Evolutionary conservation across 30 jellyfish, hydroid and myxozoan species (phyloP), one percentile per base, ranked within the genome.

Genomic region (Aurelia aurita): DNA sequence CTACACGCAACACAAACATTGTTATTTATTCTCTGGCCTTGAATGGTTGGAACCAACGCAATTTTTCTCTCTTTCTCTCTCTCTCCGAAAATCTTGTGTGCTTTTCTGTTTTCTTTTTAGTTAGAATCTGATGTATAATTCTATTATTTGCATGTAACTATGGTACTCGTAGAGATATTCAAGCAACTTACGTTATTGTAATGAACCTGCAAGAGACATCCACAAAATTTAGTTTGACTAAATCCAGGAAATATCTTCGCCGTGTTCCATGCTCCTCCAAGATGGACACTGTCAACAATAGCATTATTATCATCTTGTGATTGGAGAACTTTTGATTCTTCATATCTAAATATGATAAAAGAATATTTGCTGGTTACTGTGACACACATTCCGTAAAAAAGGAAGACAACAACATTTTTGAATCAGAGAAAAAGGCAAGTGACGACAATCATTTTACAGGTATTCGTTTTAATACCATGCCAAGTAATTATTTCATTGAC

Each of bases 201-300:
- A 53, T 82, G 69, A 22, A 69, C 91, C 13, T 82, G 85, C 26
- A 71, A 49, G 39, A 82, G n/a, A n/a, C 85, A 67, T 16, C 91
- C 91, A 44, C 85, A 67, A 61, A 82, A 82, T 34, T 82, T 82
- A 39, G 72, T 34, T 28, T 82, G 85, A 1, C 85, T 53, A 67
- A 82, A 82, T 27, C 85, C 91, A 16, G 91, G 91, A 69, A 82
- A 82, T 53, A 68, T 57, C 29, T 69, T 82, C 7, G 58, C 91
- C 2, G 75, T 82, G 39, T 67, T 82, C 91, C 91, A 82, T 67
- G 85, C 91, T 3, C 91, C 91, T 13, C 91, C 91, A 34, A 82
- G 85, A 25, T 82, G 54, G 25, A 68, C 91, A 25, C 74, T 55
- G 58, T 82, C 91, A 9, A 25, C 19, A 31, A 82, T 68, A 12